These are phyloP conservation scores for Oncorhynchus gorbuscha DNA, from an alignment of 2,113 vertebrate species.

Conservation along the genomic window DNA sequence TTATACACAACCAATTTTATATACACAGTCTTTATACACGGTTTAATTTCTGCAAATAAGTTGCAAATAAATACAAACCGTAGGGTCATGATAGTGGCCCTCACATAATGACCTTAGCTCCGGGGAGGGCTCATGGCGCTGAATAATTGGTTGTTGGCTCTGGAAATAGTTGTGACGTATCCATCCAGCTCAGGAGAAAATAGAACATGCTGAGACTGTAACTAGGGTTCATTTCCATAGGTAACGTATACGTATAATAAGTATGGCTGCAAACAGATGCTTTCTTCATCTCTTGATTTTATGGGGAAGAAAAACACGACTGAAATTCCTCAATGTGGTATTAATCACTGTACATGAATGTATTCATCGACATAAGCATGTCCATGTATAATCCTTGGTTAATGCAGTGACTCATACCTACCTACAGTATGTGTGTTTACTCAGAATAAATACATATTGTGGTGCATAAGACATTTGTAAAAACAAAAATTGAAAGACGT, in stretches of 20 bases:
- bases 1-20: constrained; percentile 34
- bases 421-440: too few relatives aligned
- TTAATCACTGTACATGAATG: too few relatives aligned
- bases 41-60: constrained; percentile 56
- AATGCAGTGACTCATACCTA: too few relatives aligned
- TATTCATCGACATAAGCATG: too few relatives aligned
- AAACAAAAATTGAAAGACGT: not conserved
- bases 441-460: too few relatives aligned
- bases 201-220: constrained; percentile 41
- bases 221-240: constrained; percentile 55
- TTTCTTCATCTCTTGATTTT: not conserved
- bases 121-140: constrained; percentile 52
- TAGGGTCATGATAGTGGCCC: constrained; percentile 54
- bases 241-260: constrained; percentile 36
- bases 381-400: too few relatives aligned
- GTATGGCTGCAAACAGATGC: constrained; percentile 25
- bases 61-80: constrained; percentile 55
- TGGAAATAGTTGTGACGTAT: constrained; percentile 62
- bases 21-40: not conserved
- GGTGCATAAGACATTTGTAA: too few relatives aligned
- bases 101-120: constrained; percentile 66
- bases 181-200: constrained; percentile 54
- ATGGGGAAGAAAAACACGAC: not conserved
- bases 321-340: too few relatives aligned
- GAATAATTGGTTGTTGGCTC: constrained; percentile 70